These are phyloP conservation scores for Scaptomyza caliginosa DNA, from an alignment of 2,888 invertebrate genomes.

Conservation along the genomic window DNA sequence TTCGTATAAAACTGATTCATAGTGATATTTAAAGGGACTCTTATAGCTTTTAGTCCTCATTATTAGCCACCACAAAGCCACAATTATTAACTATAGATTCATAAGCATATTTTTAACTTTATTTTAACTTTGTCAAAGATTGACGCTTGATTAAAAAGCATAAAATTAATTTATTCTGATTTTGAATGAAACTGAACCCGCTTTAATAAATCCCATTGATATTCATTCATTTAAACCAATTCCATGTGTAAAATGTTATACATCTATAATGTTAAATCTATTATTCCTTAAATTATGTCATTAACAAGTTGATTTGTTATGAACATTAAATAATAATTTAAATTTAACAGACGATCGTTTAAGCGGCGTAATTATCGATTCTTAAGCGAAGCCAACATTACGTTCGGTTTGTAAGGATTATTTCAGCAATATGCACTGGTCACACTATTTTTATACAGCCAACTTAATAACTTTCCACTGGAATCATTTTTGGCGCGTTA, in stretches of 20 bases:
- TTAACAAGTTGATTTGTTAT: no score
- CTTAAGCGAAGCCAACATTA: neutral
- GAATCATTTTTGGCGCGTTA: no score
- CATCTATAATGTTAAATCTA: no score
- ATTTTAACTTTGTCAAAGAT: neutral
- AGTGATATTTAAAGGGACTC: neutral
- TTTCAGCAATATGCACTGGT: neutral
- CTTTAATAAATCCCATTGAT: no score
- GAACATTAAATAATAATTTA: no score
- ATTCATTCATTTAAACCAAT: neutral
- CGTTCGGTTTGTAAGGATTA: neutral
- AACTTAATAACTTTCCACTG: no score
- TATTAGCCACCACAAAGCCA: constrained; percentile 24
- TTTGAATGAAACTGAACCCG: constrained; percentile 2
- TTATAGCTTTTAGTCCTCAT: neutral
- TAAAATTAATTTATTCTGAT: neutral
- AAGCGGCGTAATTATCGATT: neutral
- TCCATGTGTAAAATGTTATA: neutral
- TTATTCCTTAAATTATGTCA: no score
- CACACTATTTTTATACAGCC: no score
- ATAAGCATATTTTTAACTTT: neutral
- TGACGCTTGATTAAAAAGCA: neutral
- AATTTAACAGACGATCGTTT: neutral
- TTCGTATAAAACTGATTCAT: constrained; percentile 19
- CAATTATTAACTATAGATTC: neutral